These are phyloP conservation scores for Fragum fragum DNA, from an alignment of 2,888 invertebrate species.

Conservation along the genomic window DNA sequence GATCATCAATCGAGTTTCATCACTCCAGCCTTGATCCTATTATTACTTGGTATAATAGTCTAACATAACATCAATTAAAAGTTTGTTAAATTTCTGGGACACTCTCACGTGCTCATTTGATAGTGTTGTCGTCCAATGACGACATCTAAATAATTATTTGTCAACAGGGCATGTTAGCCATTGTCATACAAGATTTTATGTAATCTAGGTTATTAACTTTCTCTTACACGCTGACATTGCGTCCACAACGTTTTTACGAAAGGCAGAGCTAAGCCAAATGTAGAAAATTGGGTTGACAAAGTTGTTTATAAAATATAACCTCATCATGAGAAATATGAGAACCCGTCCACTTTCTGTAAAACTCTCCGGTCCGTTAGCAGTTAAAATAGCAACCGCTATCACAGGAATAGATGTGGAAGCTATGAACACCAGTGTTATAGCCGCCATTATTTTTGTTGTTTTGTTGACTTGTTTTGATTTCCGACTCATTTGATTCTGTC, in stretches of 20 bases:
- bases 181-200: too few species aligned
- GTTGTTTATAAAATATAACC: neutral
- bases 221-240: neutral
- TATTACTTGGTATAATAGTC: too few species aligned
- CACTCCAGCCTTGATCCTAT: too few species aligned
- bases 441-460: conserved; percentile 7
- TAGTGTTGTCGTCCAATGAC: too few species aligned
- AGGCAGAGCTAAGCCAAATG: conserved; percentile 4
- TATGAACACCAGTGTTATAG: neutral
- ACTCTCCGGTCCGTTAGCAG: neutral
- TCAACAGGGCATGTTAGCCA: too few species aligned
- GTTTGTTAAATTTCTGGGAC: too few species aligned
- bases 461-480: conserved; percentile 1
- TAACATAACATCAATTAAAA: too few species aligned
- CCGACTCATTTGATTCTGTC: neutral
- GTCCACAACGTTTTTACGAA: neutral
- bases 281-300: conserved; percentile 1
- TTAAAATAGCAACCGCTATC: neutral
- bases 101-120: too few species aligned
- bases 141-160: too few species aligned
- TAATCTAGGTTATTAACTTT: neutral
- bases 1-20: too few species aligned
- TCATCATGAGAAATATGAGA: neutral
- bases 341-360: neutral
- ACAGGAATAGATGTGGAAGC: neutral